phyloP scores from a whole-genome alignment of 2,888 invertebrate genomes.

The Ormyrus thymus region DNA sequence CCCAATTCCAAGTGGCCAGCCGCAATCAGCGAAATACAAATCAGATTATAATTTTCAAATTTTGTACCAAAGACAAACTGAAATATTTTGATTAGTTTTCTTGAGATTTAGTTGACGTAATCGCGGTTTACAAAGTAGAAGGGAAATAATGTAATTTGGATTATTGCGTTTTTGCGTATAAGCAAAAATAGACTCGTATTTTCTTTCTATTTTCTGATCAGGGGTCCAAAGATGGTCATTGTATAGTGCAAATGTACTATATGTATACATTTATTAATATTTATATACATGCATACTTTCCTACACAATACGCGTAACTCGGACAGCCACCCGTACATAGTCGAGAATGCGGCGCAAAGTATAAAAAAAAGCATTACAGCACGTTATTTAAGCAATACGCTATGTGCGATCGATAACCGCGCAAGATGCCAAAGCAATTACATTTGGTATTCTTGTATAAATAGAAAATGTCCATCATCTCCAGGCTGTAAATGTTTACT shows the following conservation, averaged over 20 bases:
- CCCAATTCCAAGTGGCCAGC: constrained; percentile 51
- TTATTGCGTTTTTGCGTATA: constrained; percentile 41
- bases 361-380: no score
- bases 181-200: constrained; percentile 56
- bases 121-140: neutral
- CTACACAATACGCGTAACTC: constrained; percentile 7
- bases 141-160: constrained; percentile 2
- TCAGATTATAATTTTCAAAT: constrained; percentile 43
- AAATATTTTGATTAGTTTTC: constrained; percentile 46
- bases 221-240: constrained; percentile 71
- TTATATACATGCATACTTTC: constrained; percentile 42
- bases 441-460: no score
- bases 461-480: no score
- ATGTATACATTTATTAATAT: constrained; percentile 44
- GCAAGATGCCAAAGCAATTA: no score
- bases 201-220: constrained; percentile 69
- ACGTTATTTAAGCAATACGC: no score
- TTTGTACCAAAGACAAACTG: constrained; percentile 9
- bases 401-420: no score
- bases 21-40: constrained; percentile 61
- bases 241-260: constrained; percentile 59
- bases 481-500: constrained; percentile 3
- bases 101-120: constrained; percentile 6
- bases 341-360: no score
- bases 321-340: neutral